These are phyloP conservation scores for Decapterus maruadsi DNA, from an alignment of 2,797 vertebrate genomes.

Conservation along the genomic window DNA sequence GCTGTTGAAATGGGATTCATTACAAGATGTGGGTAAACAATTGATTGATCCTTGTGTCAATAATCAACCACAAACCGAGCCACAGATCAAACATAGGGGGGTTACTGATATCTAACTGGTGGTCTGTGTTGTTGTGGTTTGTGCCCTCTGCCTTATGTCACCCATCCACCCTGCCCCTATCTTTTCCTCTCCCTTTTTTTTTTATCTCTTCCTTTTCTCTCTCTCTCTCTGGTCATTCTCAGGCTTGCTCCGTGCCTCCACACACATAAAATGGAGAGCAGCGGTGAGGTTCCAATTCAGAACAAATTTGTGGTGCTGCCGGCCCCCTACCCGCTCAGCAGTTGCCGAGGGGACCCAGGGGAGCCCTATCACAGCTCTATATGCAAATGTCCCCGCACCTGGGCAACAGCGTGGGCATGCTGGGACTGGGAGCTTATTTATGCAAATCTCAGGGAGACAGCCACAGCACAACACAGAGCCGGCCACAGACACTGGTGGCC, in stretches of 20 bases:
- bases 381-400: slow-evolving; percentile 99
- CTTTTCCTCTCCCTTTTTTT: slow-evolving; percentile 51
- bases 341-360: slow-evolving; percentile 97
- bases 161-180: slow-evolving; percentile 51
- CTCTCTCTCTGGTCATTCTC: slow-evolving; percentile 78
- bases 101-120: slow-evolving; percentile 45
- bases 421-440: slow-evolving; percentile 98
- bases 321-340: slow-evolving; percentile 96
- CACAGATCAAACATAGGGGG: slow-evolving; percentile 56
- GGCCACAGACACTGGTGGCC: slow-evolving; percentile 84
- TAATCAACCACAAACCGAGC: slow-evolving; percentile 58
- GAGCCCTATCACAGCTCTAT: slow-evolving; percentile 99
- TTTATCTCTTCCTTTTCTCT: slow-evolving; percentile 63
- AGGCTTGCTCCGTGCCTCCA: slow-evolving; percentile 70
- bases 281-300: slow-evolving; percentile 95
- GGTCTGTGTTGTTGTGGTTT: slow-evolving; percentile 47
- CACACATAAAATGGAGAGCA: slow-evolving; percentile 85
- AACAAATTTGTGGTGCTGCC: slow-evolving; percentile 96
- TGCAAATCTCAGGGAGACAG: slow-evolving; percentile 92
- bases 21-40: slow-evolving; percentile 65
- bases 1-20: slow-evolving; percentile 64
- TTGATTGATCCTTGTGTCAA: slow-evolving; percentile 66
- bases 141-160: slow-evolving; percentile 61
- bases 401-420: slow-evolving; percentile 96
- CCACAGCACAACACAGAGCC: slow-evolving; percentile 82